Conservation (phyloP, 30 jellyfish, hydroid and myxozoan genomes). For the Chrysaora quinquecirrha region DNA sequence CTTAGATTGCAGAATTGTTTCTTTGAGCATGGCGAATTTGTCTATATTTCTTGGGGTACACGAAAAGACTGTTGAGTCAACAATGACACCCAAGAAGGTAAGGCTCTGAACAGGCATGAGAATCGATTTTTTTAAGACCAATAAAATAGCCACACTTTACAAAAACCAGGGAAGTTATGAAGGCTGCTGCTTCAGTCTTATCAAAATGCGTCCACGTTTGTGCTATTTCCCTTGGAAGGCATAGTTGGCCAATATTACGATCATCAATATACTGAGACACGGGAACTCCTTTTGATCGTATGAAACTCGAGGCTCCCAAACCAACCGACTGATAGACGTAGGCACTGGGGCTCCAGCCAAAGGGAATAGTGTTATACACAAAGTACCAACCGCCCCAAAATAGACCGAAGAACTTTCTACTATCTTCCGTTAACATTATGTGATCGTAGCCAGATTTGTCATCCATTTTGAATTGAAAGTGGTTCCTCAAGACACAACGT, state of each 20-base stretch:
- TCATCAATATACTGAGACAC: constrained; percentile 1
- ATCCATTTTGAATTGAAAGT: too few species aligned
- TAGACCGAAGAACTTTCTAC: not conserved
- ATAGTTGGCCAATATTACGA: not conserved
- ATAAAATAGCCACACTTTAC: too few species aligned
- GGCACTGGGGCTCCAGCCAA: constrained; percentile 1
- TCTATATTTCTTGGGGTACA: not conserved
- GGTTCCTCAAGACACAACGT: not conserved
- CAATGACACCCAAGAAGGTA: not conserved
- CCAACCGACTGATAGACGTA: not conserved
- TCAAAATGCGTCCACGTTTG: not conserved
- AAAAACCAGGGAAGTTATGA: too few species aligned
- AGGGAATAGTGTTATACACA: not conserved
- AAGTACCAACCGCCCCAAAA: not conserved
- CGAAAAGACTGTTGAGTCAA: not conserved
- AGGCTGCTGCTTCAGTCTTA: not conserved
- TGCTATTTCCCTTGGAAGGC: not conserved
- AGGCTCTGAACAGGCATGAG: constrained; percentile 6
- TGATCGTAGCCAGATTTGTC: not conserved
- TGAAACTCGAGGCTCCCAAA: not conserved
- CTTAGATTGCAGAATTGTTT: not conserved
- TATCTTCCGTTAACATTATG: not conserved
- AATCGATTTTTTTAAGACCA: too few species aligned
- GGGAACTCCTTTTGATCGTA: constrained; percentile 1
- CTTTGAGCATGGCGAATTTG: not conserved